Evolutionary conservation across 2,797 vertebrate genomes (phyloP), one percentile per base, ranked within the genome.

Genomic region (Erpetoichthys calabaricus): DNA sequence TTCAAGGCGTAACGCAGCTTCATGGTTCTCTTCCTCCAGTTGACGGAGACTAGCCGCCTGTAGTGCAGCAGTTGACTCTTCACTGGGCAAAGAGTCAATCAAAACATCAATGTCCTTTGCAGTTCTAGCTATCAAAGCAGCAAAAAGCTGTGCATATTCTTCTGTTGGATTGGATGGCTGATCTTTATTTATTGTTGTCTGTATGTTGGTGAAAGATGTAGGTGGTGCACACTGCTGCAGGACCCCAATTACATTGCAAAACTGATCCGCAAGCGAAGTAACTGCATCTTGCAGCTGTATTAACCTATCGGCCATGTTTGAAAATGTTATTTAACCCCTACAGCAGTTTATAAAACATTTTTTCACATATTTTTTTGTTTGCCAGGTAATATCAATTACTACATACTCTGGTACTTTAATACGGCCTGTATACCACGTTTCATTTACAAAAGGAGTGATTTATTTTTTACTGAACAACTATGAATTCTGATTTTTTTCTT

Each of bases 101-200:
- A 99, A 75, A 53, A 99, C 94, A 50, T 99, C 94, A 47, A 97
- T 90, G 67, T 99, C 95, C 76, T 98, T 99, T 1, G 95, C 95
- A 59, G 95, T 98, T 66, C 95, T 80, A 60, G 94, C 95, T 5
- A 98, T 99, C 55, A 99, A 70, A 3, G 95, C 91, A 1, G 95
- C 94, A 62, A 99, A 99, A n/a, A 99, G 86, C 71, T 98, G 95
- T 7, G 95, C 94, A 7, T 98, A 99, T 67, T 98, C 95, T 90
- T 99, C 95, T 0, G 94, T 96, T 4, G 92, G 91, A 65, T 94
- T 98, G 3, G 91, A 84, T 1, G 92, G 92, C 70, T 95, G 94
- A 6, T 99, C 95, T 69, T 91, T 97, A 79, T 94, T 97, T 56
- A 95, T 88, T 0, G 91, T 81, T 0, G 94, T 97, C 78, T 99